Base-by-base conservation (phyloP, 2,797 vertebrate genomes). In the Halcyon smyrnensis region DNA sequence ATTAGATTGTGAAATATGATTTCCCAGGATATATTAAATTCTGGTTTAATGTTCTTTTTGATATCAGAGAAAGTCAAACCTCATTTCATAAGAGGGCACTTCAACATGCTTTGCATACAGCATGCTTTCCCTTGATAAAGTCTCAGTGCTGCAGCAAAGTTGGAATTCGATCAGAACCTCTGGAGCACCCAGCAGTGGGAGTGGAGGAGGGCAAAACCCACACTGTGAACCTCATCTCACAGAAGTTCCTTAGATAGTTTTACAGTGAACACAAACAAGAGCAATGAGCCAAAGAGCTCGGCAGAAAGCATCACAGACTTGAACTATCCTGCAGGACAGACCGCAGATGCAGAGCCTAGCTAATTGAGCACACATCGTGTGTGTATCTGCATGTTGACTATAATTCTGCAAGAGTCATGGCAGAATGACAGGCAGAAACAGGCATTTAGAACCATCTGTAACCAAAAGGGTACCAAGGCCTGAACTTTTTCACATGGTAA, bases 21-120 rank as follows among this genome's bases (percentile, higher is more conserved):
- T 97, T 97, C 91, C 68, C 91, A 95, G 90, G 80, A 93, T 95
- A 91, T 93, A 97, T 95, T 97, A 94, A 90, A 94, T 93, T 95
- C 80, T 90, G 87, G 74, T 74, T 94, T 95, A 93, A 89, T 90
- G 41, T 86, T 96, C 85, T 90, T 96, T 96, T 96, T 93, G 90
- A 94, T 97, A 96, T 84, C 83, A 82, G 69, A 86, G 87, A 93
- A 93, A 94, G 88, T 80, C 74, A 95, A 96, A 95, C 77, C 74
- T 95, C 86, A 71, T 91, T 92, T 95, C 87, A 74, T 90, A 89
- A 90, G 93, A 88, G 27, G 37, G 70, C 68, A 76, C 74, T 76
- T 70, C 51, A 89, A 24, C 19, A 57, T 28, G 64, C 34, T 95
- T 96, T 93, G 86, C 91, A 94, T 94, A 88, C 46, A 83, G 74